A percentile compares a stretch with the other conserved stretches of the same genome.
Evolutionary conservation across 2,888 invertebrate species (phyloP).

Genomic region (Ectemnius cavifrons): DNA sequence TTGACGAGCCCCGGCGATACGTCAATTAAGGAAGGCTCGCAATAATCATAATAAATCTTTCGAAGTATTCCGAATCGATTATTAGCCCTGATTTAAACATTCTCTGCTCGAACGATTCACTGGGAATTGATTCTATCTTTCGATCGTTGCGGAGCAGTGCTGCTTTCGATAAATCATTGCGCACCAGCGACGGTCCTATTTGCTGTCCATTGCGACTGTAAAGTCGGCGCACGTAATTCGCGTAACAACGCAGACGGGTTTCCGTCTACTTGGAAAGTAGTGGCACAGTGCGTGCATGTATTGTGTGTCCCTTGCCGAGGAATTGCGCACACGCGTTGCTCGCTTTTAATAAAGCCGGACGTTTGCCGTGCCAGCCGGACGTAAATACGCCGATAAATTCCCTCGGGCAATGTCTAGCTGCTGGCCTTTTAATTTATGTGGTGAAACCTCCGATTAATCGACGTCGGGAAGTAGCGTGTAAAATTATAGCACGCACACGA

Average conservation of each 20-base stretch:
- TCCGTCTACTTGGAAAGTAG: slow-evolving; percentile 4
- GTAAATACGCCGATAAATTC: neutral
- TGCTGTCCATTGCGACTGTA: neutral
- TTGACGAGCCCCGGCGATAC: neutral
- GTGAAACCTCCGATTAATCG: slow-evolving; percentile 12
- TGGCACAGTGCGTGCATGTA: neutral
- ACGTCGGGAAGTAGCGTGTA: neutral
- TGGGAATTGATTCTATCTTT: slow-evolving; percentile 22
- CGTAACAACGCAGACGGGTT: neutral
- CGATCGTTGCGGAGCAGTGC: neutral
- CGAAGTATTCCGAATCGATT: neutral
- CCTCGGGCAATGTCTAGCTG: neutral
- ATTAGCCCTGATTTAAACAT: neutral
- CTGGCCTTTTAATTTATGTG: slow-evolving; percentile 9
- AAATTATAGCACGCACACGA: no score
- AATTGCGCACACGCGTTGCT: neutral
- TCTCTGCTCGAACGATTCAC: neutral
- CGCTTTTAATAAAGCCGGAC: slow-evolving; percentile 27
- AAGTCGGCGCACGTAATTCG: slow-evolving; percentile 1
- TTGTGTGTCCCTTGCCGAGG: neutral
- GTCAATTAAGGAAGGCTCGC: neutral
- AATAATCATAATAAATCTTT: neutral
- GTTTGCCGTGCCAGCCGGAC: slow-evolving; percentile 1
- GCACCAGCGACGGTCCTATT: neutral
- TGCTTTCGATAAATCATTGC: slow-evolving; percentile 11